phyloP scores from a whole-genome alignment of 2,888 invertebrate genomes.

The Aphodius sticticus region DNA sequence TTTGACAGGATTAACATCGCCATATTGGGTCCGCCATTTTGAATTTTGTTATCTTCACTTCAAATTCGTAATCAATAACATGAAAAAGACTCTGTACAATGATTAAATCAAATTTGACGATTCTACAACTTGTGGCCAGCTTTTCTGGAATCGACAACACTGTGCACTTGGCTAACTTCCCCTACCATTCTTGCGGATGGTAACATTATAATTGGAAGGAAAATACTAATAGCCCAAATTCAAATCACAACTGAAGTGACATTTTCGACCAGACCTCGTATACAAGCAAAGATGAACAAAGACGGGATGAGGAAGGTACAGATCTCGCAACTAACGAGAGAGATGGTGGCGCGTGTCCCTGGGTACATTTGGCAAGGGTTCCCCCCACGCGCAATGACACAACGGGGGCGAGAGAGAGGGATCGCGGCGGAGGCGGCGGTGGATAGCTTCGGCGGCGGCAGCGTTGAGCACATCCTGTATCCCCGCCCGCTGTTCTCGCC shows the following conservation, averaged over 20 bases:
- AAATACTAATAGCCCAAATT: slow-evolving; percentile 27
- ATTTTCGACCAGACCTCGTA: background rate
- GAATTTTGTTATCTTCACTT: too few species aligned
- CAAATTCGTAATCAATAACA: too few species aligned
- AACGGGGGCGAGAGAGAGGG: background rate
- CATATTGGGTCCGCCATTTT: too few species aligned
- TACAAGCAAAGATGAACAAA: background rate
- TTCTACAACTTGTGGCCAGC: too few species aligned
- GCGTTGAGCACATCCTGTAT: slow-evolving; percentile 48
- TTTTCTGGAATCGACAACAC: too few species aligned
- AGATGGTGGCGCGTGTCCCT: background rate
- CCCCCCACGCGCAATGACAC: background rate
- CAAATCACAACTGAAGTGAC: background rate
- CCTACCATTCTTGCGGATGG: too few species aligned
- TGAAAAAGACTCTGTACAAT: too few species aligned
- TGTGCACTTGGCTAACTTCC: too few species aligned
- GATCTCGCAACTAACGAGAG: background rate
- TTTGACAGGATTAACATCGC: too few species aligned
- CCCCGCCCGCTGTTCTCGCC: slow-evolving; percentile 53
- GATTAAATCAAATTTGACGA: too few species aligned
- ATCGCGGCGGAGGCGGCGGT: slow-evolving; percentile 33
- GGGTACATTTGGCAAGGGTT: background rate
- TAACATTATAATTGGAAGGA: background rate
- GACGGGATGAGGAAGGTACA: background rate
- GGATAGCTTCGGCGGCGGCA: slow-evolving; percentile 47